Evolutionary conservation across 1,140 invertebrate species (phyloP), one percentile per base, ranked within the genome.

Genomic region (Mactra quadrangularis): DNA sequence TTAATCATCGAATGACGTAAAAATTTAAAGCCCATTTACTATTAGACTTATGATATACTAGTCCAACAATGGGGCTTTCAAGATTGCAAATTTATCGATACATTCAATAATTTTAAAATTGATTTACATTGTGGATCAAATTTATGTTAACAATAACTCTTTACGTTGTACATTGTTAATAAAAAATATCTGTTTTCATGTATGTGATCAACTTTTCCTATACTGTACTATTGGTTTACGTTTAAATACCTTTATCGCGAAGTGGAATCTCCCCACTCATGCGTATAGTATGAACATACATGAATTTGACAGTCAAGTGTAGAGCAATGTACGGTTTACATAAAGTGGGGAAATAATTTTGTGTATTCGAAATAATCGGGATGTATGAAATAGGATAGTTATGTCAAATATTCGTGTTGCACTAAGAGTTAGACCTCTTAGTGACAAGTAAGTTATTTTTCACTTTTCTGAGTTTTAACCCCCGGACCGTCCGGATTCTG

Each of bases 391-490:
- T 77, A 25, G 74, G 74, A 77, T 60, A 77, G 74, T 60, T 47
- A 77, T 77, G 74, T 77, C 74, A 35, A 77, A 77, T 77, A 77
- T 77, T 62, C 47, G 74, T 33, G 74, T 77, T n/a, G 74, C 74
- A 13, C 22, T 77, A 29, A 62, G 74, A 22, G 59, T 77, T 17
- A 35, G 74, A 7, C 74, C 74, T 41, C 22, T 77, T 4, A 77
- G 38, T 52, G 57, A 64, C 45, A 77, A 52, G 74, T 77, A 60
- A 77, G 57, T 47, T 41, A 41, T 7, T 7, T 41, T 41, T 41
- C n/a, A n/a, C n/a, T n/a, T 7, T 41, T 41, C 38, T 6, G 15
- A 41, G 38, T 41, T 41, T 41, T 7, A 41, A 7, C 15, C 15
- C 15, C 38, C 38, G 38, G 38, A 41, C 38, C 6, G 38, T 41